These are phyloP conservation scores for Spatulosminthurus flaviceps DNA, from an alignment of 2,888 invertebrate genomes.

Conservation along the genomic window DNA sequence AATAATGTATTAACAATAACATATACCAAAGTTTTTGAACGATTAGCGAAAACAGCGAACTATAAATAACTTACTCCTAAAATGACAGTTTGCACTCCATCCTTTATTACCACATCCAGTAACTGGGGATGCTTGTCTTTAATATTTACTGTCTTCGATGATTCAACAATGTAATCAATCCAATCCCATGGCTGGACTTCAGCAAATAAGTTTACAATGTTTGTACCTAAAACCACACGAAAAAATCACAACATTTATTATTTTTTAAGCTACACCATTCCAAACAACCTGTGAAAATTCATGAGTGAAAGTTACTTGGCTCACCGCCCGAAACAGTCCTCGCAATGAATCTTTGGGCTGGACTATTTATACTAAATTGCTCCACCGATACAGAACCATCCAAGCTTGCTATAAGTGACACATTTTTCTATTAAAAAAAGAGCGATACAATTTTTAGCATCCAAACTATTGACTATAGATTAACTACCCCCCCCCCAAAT, in stretches of 20 bases:
- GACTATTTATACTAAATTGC: neutral
- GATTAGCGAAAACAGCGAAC: no score
- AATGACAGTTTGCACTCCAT: slow-evolving; percentile 18
- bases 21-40: no score
- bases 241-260: neutral
- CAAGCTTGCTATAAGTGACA: neutral
- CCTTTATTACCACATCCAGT: neutral
- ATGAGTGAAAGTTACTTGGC: no score
- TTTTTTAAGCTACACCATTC: neutral
- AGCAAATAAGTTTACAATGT: slow-evolving; percentile 27
- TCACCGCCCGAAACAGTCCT: slow-evolving; percentile 2
- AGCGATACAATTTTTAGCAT: neutral
- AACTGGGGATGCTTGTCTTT: slow-evolving; percentile 11
- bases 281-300: neutral
- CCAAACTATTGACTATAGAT: no score
- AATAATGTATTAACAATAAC: no score
- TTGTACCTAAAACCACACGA: neutral
- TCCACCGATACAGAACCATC: neutral
- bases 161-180: slow-evolving; percentile 38
- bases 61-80: slow-evolving; percentile 1
- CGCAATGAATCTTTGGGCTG: slow-evolving; percentile 31
- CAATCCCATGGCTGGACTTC: slow-evolving; percentile 40
- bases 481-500: no score
- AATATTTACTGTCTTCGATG: slow-evolving; percentile 26
- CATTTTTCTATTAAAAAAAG: neutral